phyloP scores from a whole-genome alignment of 2,113 vertebrate genomes.

The Nannobrachium achirus region DNA sequence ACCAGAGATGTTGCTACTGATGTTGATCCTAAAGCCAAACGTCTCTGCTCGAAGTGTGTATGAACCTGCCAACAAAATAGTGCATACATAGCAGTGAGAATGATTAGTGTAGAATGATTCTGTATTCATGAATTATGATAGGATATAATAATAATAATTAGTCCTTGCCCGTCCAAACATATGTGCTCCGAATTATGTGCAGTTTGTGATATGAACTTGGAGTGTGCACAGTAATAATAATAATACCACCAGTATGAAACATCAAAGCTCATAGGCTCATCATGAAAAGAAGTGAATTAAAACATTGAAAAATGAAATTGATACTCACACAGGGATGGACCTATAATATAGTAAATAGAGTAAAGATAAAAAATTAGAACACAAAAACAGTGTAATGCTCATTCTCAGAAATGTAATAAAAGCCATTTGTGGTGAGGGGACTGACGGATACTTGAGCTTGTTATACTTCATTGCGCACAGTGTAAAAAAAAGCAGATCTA shows the following conservation, averaged over 20 bases:
- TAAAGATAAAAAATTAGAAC: constrained; percentile 3
- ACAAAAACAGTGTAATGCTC: constrained; percentile 1
- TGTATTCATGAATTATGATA: neutral
- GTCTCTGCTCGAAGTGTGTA: neutral
- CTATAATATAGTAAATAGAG: neutral
- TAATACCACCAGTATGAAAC: too few species aligned
- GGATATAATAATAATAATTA: too few species aligned
- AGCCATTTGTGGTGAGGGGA: neutral
- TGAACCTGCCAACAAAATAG: constrained; percentile 49
- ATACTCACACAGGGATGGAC: constrained; percentile 49
- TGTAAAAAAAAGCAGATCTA: too few species aligned
- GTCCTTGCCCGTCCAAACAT: too few species aligned
- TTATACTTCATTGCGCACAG: too few species aligned
- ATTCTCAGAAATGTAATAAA: neutral
- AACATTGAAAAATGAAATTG: neutral
- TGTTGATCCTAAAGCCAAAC: constrained; percentile 23
- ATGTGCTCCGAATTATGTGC: too few species aligned
- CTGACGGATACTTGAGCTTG: too few species aligned
- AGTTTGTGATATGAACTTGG: too few species aligned
- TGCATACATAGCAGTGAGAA: neutral
- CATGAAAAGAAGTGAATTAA: neutral
- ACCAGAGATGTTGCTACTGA: neutral
- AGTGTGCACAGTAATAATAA: too few species aligned
- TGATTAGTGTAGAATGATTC: neutral
- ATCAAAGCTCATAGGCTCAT: too few species aligned